Base-by-base conservation (phyloP, 2,113 vertebrate genomes). In the Delphinapterus leucas region DNA sequence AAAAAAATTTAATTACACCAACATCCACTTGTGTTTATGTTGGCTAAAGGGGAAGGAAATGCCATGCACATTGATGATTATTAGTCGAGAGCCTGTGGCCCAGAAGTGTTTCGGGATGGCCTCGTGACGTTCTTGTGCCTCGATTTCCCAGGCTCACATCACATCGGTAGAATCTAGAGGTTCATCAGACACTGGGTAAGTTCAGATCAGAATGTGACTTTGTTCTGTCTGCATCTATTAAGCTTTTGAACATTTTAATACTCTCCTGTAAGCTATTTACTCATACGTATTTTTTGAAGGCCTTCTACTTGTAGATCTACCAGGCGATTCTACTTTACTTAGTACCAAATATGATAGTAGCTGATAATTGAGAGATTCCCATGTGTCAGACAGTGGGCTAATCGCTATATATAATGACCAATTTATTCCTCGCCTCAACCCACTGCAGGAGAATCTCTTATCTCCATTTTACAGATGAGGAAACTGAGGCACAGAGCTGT, bases 201-300 rank as follows among this genome's bases (percentile, higher is more conserved):
- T 41, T 83, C 65, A 82, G n/a, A 60, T 82, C 3, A 68, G 55
- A 90, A 28, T 15, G 33, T 90, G 63, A 31, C 53, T 96, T 49
- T 96, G 28, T 77, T 83, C 10, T 93, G 33, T 90, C 13, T 76
- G 33, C 31, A 31, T 77, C 21, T 61, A 0, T 49, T 80, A 79
- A 44, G 33, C 55, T 67, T 93, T 73, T 93, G 55, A 58, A 89
- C 58, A 73, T 89, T 89, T 92, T 80, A 96, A 36, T 63, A 80
- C 5, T 73, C 6, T 49, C 23, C 44, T 38, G 5, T 58, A 82
- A 53, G 67, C 41, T 82, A 6, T 49, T 55, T 82, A 36, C 23
- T 89, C 23, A 61, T 36, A 2, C 11, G 18, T 74, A 9, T 60
- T 53, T 53, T 63, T 61, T 84, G 73, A 70, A 74, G 88, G 41